Evolutionary conservation across 2,888 invertebrate species (phyloP).

Genomic region (Ennomos quercinarius): DNA sequence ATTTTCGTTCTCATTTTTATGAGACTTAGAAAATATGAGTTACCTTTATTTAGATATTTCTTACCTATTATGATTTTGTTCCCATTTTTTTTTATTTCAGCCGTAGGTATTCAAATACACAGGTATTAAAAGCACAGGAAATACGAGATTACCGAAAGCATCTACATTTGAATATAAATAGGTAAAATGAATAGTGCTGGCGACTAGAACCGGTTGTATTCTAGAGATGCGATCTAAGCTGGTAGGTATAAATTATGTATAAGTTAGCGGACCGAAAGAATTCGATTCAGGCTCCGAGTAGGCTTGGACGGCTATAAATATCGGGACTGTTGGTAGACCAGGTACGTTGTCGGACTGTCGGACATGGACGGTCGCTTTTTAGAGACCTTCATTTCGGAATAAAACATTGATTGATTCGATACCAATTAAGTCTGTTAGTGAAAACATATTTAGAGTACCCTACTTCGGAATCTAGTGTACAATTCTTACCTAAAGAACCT

Average conservation of each 20-base stretch:
- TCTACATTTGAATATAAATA: conserved; percentile 31
- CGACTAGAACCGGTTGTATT: conserved; percentile 26
- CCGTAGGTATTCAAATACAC: too few relatives aligned
- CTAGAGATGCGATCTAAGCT: conserved; percentile 32
- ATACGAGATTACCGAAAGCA: conserved; percentile 25
- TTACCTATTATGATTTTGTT: neutral
- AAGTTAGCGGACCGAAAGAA: conserved; percentile 27
- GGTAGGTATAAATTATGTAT: conserved; percentile 34
- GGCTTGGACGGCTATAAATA: conserved; percentile 26
- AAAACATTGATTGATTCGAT: too few relatives aligned
- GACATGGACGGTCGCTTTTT: neutral
- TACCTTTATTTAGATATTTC: too few relatives aligned
- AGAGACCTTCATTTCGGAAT: too few relatives aligned
- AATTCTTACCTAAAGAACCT: too few relatives aligned
- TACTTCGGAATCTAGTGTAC: too few relatives aligned
- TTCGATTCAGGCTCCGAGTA: conserved; percentile 29
- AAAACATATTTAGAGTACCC: too few relatives aligned
- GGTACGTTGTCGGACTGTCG: too few relatives aligned
- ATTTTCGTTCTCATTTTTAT: too few relatives aligned
- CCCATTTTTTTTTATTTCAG: neutral
- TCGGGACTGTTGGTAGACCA: conserved; percentile 1
- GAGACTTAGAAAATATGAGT: too few relatives aligned
- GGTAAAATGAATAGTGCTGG: conserved; percentile 30
- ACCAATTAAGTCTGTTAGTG: too few relatives aligned
- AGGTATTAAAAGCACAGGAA: conserved; percentile 22